These are phyloP conservation scores for Bos javanicus DNA, from an alignment of 2,113 vertebrate species.

Conservation along the genomic window DNA sequence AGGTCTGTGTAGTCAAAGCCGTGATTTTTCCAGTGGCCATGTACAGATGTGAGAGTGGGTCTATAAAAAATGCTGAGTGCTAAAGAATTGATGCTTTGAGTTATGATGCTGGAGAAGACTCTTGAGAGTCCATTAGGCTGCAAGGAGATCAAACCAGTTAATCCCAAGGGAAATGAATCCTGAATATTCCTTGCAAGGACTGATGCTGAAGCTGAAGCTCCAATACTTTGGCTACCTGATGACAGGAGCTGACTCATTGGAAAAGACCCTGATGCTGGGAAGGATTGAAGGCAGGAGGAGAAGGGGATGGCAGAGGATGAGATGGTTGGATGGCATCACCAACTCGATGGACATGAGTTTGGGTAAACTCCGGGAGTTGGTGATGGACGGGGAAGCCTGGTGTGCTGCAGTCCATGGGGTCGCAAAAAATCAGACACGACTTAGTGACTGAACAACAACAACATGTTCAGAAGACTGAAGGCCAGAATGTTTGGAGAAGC, in stretches of 20 bases:
- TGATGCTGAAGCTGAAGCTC: not conserved
- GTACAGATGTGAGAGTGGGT: not conserved
- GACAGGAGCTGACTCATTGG: not conserved
- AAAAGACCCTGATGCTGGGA: not conserved
- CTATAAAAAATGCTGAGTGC: not conserved
- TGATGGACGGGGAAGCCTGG: not conserved
- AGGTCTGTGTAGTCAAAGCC: not conserved
- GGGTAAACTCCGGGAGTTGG: not conserved
- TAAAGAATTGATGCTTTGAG: not conserved
- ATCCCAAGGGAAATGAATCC: not conserved
- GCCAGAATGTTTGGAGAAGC: not conserved
- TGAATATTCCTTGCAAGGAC: not conserved
- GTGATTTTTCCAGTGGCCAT: not conserved
- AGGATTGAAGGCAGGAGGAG: not conserved
- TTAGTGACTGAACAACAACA: not conserved
- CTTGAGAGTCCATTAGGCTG: not conserved
- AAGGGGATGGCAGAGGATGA: not conserved
- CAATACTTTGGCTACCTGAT: not conserved
- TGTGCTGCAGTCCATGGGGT: not conserved
- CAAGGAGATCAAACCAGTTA: not conserved
- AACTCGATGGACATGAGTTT: not conserved
- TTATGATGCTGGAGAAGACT: not conserved
- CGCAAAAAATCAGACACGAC: accelerated
- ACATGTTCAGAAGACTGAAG: not conserved
- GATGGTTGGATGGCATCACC: not conserved